Percentiles rank a stretch among this genome's conserved stretches.
Conservation (phyloP, 2,888 invertebrate species). For the Dasysyrphus tricinctus region DNA sequence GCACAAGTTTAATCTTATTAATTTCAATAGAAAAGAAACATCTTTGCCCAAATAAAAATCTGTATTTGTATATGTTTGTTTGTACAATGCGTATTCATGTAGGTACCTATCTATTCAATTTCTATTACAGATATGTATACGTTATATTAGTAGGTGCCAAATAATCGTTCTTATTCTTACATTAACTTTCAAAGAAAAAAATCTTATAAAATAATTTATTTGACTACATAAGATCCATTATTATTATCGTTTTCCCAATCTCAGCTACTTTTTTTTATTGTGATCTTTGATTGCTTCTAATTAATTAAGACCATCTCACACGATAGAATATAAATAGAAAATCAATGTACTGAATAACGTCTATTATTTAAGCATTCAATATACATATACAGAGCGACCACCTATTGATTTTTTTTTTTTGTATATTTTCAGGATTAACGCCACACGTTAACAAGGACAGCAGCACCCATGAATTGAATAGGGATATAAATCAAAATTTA, state of each 20-base stretch:
- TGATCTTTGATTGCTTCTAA: constrained; percentile 25
- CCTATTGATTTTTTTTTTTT: constrained; percentile 40
- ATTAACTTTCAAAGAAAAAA: constrained; percentile 9
- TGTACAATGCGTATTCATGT: too few species aligned
- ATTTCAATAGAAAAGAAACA: too few species aligned
- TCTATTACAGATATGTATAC: too few species aligned
- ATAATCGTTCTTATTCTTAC: neutral
- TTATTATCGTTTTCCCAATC: constrained; percentile 20
- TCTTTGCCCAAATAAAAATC: too few species aligned
- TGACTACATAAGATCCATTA: constrained; percentile 39
- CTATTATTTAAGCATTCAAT: constrained; percentile 7
- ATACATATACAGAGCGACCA: neutral
- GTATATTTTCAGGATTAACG: constrained; percentile 77
- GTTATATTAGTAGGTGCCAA: too few species aligned
- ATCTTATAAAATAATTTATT: constrained; percentile 54
- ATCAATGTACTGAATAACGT: constrained; percentile 15
- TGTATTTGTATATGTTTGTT: too few species aligned
- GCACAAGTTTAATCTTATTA: too few species aligned
- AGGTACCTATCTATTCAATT: too few species aligned
- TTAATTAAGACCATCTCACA: constrained; percentile 11
- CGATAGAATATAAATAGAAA: neutral
- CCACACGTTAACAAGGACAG: constrained; percentile 77
- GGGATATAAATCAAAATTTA: constrained; percentile 83
- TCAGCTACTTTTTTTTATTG: constrained; percentile 1
- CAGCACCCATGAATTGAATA: constrained; percentile 78